Percentiles rank a stretch among this genome's conserved stretches.
Evolutionary conservation across 1,140 invertebrate genomes (phyloP).

Genomic region (Lucilia cuprina): DNA sequence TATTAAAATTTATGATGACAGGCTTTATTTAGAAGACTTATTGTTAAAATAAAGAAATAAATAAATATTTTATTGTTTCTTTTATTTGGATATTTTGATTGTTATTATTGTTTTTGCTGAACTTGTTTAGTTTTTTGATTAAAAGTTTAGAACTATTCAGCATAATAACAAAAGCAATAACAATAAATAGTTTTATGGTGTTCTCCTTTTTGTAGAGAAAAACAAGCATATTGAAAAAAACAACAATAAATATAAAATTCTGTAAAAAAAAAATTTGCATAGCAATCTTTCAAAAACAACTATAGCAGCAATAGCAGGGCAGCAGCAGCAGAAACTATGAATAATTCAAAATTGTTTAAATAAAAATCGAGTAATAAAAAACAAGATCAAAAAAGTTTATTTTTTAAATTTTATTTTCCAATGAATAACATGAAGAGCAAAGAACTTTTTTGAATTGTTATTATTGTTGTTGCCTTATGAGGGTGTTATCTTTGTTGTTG

Average conservation of each 20-base stretch:
- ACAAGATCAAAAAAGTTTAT: no score
- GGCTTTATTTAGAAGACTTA: no score
- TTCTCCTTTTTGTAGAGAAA: no score
- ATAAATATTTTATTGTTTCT: not conserved
- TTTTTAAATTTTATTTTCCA: no score
- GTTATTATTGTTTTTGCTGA: not conserved
- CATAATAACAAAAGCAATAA: not conserved
- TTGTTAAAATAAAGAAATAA: not conserved
- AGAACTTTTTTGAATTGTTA: not conserved
- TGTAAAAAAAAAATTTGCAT: not conserved
- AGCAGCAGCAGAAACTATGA: not conserved
- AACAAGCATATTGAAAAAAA: no score
- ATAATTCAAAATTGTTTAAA: constrained; percentile 11
- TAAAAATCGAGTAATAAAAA: not conserved
- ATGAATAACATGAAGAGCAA: no score
- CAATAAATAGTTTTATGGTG: not conserved
- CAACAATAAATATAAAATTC: not conserved
- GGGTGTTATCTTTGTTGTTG: not conserved
- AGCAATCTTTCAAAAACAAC: not conserved
- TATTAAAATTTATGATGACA: no score
- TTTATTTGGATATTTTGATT: not conserved
- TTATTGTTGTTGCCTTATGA: not conserved
- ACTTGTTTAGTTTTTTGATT: not conserved
- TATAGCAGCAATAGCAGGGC: not conserved
- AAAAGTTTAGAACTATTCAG: not conserved